Base-by-base conservation (phyloP, 2,888 invertebrate genomes). In the Xanthia togata region DNA sequence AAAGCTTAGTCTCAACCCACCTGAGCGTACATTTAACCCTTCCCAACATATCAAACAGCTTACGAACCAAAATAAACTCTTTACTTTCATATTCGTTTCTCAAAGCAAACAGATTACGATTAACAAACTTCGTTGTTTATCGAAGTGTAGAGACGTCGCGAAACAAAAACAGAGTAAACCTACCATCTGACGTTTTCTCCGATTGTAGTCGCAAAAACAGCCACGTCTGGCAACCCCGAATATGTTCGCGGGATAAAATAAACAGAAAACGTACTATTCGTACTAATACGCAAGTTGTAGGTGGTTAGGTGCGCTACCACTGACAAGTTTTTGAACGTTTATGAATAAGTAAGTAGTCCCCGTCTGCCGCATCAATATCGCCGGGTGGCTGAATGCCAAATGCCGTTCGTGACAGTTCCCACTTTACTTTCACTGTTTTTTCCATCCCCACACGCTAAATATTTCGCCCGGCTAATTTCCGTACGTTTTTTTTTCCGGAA, bases 281-380 rank as follows among this genome's bases (percentile, higher is more conserved):
- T 88, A 92, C 93, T 93, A 93, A 94, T 90, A 90, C 90, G 88
- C 88, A 87, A 89, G 88, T 79, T 60, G 86, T 80, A 82, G 81
- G 80, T 81, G 84, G 57, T 26, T 57, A 57, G 57, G 35, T 60
- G 31, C 60, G 87, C 78, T 80, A 85, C 89, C 88, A 89, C 90
- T 94, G 94, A 93, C 93, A 94, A 94, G 94, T 95, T 96, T 95
- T 95, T 94, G 94, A 96, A 94, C 92, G 95, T 94, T 94, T 96
- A 96, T 97, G 96, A 96, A 96, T 96, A 96, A 96, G 90, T 96
- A 92, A 97, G 91, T 79, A 89, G 88, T 84, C 87, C 90, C 92
- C 93, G 96, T 96, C 96, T 97, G 95, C 93, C 92, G 93, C 95
- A 94, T 95, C 96, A 95, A 96, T 96, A 95, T 92, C 88, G 84